Evolutionary conservation across 2,113 vertebrate species (phyloP), one percentile per base, ranked within the genome.

Genomic region (Gymnorhina tibicen): DNA sequence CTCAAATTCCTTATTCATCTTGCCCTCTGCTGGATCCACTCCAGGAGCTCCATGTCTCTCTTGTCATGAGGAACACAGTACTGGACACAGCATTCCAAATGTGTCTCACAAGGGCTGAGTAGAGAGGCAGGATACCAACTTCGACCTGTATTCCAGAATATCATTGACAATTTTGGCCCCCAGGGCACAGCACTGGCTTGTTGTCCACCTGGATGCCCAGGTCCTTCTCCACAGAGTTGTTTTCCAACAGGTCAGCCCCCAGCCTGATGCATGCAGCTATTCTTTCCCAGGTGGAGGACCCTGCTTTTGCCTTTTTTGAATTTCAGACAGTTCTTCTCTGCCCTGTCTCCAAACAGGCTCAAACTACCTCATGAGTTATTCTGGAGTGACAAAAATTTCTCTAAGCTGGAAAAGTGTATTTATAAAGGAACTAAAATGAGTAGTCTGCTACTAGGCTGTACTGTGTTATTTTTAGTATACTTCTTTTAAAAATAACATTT

Each of bases 401-500:
- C 39, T 69, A 27, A 60, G 58, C 69, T 4, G 6, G 44, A 76
- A 46, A 91, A 72, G 16, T 14, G 6, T 63, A 30, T 91, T 77
- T 88, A 55, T 70, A 81, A 87, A 82, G 56, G 59, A 97, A 92
- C 68, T 86, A 87, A 93, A 97, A 74, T 52, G 24, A 53, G 49
- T 63, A 79, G 73, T 89, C 47, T 92, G n/a, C 49, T 72, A 41
- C 74, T 62, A 76, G 77, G 30, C 4, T 76, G 53, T 68, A 42
- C 58, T 87, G 14, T 77, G 41, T 41, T 95, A 87, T 85, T 92
- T 95, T 95, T 89, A 94, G 77, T 27, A 79, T 37, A 53, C 22
- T 78, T 37, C 44, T 87, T 94, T 89, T 60, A 32, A 95, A 95
- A 94, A 87, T 64, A 94, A 58, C 58, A 42, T 89, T 94, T 87